Evolutionary conservation across 2,113 vertebrate species (phyloP).

Genomic region (Poeciliopsis retropinna): DNA sequence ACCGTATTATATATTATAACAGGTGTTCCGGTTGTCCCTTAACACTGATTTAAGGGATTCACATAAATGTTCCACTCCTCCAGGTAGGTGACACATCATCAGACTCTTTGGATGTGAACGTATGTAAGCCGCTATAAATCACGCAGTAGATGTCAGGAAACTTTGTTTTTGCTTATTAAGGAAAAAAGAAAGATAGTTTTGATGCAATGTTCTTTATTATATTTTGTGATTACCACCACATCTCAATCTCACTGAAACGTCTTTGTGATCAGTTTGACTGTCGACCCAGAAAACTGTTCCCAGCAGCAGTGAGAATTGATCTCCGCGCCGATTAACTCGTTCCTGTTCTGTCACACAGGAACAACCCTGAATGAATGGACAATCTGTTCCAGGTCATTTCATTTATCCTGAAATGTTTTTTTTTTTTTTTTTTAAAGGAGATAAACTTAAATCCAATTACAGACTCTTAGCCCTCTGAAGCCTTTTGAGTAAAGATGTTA

Average conservation of each 20-base stretch:
- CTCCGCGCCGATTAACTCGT: background rate
- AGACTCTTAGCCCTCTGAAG: background rate
- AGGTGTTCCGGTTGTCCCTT: too few species aligned
- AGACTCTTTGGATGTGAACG: too few species aligned
- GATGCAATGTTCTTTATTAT: too few species aligned
- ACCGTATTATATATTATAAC: too few species aligned
- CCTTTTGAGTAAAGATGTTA: background rate
- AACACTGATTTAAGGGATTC: too few species aligned
- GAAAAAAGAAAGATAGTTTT: too few species aligned
- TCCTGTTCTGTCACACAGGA: background rate
- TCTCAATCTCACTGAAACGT: background rate
- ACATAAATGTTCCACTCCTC: too few species aligned
- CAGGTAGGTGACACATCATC: too few species aligned
- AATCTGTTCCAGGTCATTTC: background rate
- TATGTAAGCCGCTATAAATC: too few species aligned
- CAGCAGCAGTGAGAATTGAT: background rate
- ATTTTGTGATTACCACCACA: too few species aligned
- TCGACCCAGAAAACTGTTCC: background rate
- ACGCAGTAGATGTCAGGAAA: too few species aligned
- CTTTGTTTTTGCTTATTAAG: too few species aligned
- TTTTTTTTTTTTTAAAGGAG: background rate
- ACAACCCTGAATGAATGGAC: background rate
- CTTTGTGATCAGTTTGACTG: background rate
- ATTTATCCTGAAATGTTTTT: background rate
- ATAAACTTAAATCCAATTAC: background rate